These are phyloP conservation scores for Macropus fuliginosus DNA, from an alignment of 2,797 vertebrate species.

Conservation along the genomic window DNA sequence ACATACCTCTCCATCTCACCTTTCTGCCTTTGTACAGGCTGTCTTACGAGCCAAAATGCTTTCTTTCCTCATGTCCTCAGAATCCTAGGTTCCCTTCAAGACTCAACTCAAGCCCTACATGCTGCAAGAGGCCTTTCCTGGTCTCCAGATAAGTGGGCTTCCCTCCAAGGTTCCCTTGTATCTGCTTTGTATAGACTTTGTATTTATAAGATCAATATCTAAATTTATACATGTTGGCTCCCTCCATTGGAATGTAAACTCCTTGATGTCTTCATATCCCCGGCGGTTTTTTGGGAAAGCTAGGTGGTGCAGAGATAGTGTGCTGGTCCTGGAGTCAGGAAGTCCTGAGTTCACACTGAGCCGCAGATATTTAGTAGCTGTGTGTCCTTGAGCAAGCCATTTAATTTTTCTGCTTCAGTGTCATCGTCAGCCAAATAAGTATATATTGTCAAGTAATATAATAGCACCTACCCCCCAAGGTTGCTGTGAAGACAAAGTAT, in stretches of 20 bases:
- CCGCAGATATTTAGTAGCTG: not conserved
- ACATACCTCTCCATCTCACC: no score
- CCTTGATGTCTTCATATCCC: not conserved
- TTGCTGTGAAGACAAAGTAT: not conserved
- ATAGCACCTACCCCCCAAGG: not conserved
- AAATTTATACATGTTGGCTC: not conserved
- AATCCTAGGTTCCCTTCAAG: not conserved
- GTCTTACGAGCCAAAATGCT: no score
- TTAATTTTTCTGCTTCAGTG: not conserved
- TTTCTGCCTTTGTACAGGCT: not conserved
- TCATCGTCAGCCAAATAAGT: not conserved
- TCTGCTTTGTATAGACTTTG: not conserved
- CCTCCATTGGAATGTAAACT: not conserved
- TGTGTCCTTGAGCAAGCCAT: not conserved
- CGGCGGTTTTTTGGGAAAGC: not conserved
- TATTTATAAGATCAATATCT: not conserved
- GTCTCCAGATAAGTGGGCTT: not conserved
- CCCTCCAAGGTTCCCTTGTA: not conserved
- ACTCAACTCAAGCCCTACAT: not conserved
- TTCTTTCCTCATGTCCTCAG: not conserved
- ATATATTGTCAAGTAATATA: not conserved
- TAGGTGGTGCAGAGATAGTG: not conserved
- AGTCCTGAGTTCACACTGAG: not conserved
- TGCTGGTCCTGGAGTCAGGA: not conserved
- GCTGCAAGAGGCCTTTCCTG: not conserved